These are phyloP conservation scores for Vulpes ferrilata DNA, from an alignment of 2,113 vertebrate genomes.

Conservation along the genomic window DNA sequence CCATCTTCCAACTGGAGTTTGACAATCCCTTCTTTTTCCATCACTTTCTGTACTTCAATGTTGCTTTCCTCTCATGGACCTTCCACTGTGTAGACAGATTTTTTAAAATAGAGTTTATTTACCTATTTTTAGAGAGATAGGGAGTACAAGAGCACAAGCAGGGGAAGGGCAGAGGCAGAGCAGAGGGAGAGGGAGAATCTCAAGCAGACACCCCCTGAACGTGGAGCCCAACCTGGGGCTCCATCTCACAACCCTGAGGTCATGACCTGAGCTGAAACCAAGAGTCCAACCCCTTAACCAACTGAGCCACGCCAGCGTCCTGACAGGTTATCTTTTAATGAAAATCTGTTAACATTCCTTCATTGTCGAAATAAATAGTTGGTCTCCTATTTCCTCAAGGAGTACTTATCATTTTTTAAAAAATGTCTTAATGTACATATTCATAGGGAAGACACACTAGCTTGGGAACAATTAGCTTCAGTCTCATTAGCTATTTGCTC, in stretches of 20 bases:
- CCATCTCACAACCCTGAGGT: not conserved
- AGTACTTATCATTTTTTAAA: not conserved
- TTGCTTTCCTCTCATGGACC: not conserved
- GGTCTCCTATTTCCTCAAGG: not conserved
- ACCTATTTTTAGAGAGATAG: not conserved
- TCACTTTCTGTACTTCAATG: not conserved
- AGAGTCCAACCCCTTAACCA: not conserved
- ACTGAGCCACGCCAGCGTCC: not conserved
- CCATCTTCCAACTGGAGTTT: conserved; percentile 28
- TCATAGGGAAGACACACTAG: not conserved
- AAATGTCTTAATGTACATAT: not conserved
- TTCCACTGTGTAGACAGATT: not conserved
- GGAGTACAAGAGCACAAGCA: not conserved
- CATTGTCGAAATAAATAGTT: not conserved
- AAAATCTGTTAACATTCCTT: not conserved
- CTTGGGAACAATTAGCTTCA: not conserved
- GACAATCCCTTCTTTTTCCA: not conserved
- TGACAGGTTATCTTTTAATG: not conserved
- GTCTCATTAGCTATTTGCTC: not conserved
- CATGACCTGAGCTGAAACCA: not conserved
- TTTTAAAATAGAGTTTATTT: too few relatives aligned
- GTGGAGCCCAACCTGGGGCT: not conserved
- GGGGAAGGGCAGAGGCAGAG: not conserved
- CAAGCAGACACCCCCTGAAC: not conserved
- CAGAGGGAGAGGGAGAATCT: not conserved